Percentiles rank a stretch among this genome's conserved stretches.
These are phyloP conservation scores for Syrmaticus mikado DNA, from an alignment of 2,113 vertebrate genomes.

Conservation along the genomic window DNA sequence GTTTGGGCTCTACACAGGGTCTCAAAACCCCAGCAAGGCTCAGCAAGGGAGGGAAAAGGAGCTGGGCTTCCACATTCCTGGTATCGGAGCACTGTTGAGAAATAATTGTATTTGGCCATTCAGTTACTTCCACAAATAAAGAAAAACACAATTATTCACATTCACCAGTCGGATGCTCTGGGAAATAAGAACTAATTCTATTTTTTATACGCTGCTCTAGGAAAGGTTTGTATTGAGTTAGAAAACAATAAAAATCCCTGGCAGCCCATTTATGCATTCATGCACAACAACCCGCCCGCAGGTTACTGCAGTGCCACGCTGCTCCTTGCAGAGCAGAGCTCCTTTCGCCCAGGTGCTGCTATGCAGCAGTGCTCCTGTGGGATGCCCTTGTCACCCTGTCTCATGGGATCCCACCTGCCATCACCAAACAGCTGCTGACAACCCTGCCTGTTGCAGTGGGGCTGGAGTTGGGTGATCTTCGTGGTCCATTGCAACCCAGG, in stretches of 20 bases:
- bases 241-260: not conserved
- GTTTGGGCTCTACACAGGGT: not conserved
- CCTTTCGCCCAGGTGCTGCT: not conserved
- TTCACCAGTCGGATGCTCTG: not conserved
- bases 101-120: constrained; percentile 26
- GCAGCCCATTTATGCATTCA: not conserved
- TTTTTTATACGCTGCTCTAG: not conserved
- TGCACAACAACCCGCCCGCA: fast-evolving
- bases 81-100: not conserved
- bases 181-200: not conserved
- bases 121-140: constrained; percentile 27
- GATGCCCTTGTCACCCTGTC: not conserved
- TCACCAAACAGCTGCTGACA: not conserved
- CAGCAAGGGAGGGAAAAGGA: not conserved
- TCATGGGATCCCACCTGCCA: not conserved
- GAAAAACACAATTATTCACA: constrained; percentile 36
- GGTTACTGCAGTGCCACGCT: not conserved
- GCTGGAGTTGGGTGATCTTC: too few relatives aligned
- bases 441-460: too few relatives aligned
- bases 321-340: not conserved
- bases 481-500: too few relatives aligned
- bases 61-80: fast-evolving
- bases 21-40: not conserved
- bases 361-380: fast-evolving
- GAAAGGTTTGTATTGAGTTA: not conserved